Percentiles rank a stretch among this genome's conserved stretches.
These are phyloP conservation scores for Trileptium ribeirensis DNA, from an alignment of 2,888 invertebrate genomes.

Conservation along the genomic window DNA sequence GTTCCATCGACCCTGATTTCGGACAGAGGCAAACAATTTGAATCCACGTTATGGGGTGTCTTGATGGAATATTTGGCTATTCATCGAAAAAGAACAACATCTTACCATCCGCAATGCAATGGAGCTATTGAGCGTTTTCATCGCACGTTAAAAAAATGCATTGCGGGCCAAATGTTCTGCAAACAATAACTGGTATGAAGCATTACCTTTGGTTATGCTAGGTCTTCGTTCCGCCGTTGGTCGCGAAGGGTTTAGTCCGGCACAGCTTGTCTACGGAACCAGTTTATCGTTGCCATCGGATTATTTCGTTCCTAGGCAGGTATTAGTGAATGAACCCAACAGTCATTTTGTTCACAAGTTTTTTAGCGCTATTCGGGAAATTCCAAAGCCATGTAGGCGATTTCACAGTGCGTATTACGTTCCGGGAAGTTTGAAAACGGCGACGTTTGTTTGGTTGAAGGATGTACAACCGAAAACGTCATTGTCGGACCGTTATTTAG, in stretches of 20 bases:
- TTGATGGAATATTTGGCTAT: neutral
- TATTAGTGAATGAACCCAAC: neutral
- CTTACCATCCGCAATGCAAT: neutral
- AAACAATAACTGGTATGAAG: too few relatives aligned
- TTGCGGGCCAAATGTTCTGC: neutral
- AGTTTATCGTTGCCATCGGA: neutral
- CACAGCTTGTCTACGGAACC: slow-evolving; percentile 5
- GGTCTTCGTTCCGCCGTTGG: neutral
- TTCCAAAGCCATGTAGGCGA: neutral
- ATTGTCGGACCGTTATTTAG: neutral
- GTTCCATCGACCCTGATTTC: neutral
- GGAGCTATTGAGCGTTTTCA: neutral
- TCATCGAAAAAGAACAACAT: neutral
- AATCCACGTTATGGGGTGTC: neutral
- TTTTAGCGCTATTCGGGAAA: neutral
- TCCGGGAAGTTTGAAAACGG: neutral
- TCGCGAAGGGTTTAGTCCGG: neutral
- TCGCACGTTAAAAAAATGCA: neutral
- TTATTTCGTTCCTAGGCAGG: neutral
- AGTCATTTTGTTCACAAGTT: neutral
- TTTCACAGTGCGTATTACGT: slow-evolving; percentile 2
- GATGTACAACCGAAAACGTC: neutral
- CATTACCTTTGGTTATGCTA: neutral
- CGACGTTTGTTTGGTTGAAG: neutral
- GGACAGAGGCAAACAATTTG: neutral